phyloP scores from a whole-genome alignment of 2,797 vertebrate genomes.

The Sebastes hubbsi region DNA sequence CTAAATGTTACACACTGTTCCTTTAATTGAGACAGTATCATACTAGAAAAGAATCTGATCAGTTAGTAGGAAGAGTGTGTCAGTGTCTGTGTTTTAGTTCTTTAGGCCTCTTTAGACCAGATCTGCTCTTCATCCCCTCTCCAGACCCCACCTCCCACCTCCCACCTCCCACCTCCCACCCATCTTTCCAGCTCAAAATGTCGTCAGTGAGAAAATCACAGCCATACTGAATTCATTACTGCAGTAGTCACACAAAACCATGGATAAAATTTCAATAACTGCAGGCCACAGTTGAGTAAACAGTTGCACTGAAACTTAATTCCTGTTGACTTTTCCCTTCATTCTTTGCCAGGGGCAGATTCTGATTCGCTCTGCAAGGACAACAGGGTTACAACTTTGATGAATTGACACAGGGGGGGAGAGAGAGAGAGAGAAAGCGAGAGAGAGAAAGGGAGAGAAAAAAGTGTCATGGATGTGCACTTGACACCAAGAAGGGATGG shows the following conservation, averaged over 20 bases:
- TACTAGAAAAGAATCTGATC: not conserved
- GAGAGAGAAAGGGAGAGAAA: constrained; percentile 65
- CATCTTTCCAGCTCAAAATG: constrained; percentile 81
- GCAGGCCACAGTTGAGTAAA: constrained; percentile 99
- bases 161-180: constrained; percentile 44
- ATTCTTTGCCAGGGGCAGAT: constrained; percentile 95
- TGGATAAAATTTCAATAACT: constrained; percentile 99
- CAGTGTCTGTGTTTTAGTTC: constrained; percentile 18
- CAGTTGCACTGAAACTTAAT: constrained; percentile 99
- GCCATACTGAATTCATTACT: constrained; percentile 98
- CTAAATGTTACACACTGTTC: no score
- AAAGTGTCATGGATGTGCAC: constrained; percentile 77
- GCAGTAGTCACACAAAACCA: constrained; percentile 98
- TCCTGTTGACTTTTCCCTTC: constrained; percentile 99
- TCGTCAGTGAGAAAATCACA: constrained; percentile 92
- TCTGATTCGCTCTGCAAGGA: constrained; percentile 94
- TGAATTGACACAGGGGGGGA: constrained; percentile 89
- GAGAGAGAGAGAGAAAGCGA: constrained; percentile 59
- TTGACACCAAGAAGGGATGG: constrained; percentile 74
- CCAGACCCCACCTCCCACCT: constrained; percentile 23
- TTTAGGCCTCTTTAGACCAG: constrained; percentile 25
- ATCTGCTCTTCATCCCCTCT: constrained; percentile 37
- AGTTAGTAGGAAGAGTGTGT: not conserved
- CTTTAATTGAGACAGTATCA: not conserved
- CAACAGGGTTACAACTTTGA: constrained; percentile 95